Base-by-base conservation (phyloP, 2,888 invertebrate genomes). In the Drosophila demipolita region DNA sequence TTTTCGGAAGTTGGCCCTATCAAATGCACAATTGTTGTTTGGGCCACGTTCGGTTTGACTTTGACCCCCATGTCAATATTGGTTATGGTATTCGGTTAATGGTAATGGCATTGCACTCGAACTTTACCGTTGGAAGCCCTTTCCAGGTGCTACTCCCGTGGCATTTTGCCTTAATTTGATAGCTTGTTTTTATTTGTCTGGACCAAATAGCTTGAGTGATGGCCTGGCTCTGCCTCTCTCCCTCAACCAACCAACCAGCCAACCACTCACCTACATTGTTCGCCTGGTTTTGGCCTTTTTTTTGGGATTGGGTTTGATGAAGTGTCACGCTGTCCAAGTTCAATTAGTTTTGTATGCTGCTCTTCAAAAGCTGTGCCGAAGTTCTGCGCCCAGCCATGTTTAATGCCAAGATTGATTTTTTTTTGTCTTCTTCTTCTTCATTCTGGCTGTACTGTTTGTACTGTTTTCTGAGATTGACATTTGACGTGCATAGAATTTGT, bases 291-390 rank as follows among this genome's bases (percentile, higher is more conserved):
- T 70, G 62, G 67, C 50, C 35, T 48, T 45, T 40, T 36, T 38
- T 42, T 26, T 54, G 40, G 54, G 29, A 53, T 49, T 36, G 23
- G 50, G 76, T 75, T 75, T 77, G 82, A 79, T 89, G 88, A 90
- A 87, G 89, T 90, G 89, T 87, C 90, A 85, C 89, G 90, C 87
- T 89, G 90, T 90, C 87, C 89, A 81, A 87, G 90, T 90, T 90
- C 87, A 87, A 87, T 87, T 90, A 90, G 87, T 87, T 87, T 87
- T 87, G 75, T 86, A 74, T 89, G 87, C 59, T 73, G 75, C 70
- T 82, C 86, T 77, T 80, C 74, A 80, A 83, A 80, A 73, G 72
- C 84, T 77, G 55, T 63, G 84, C 81, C 87, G 77, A 73, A 59
- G 72, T 72, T 87, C 78, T 61, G 11, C 49, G 64, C 60, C 69